phyloP scores from a whole-genome alignment of 2,797 vertebrate genomes.

The Chanos chanos region DNA sequence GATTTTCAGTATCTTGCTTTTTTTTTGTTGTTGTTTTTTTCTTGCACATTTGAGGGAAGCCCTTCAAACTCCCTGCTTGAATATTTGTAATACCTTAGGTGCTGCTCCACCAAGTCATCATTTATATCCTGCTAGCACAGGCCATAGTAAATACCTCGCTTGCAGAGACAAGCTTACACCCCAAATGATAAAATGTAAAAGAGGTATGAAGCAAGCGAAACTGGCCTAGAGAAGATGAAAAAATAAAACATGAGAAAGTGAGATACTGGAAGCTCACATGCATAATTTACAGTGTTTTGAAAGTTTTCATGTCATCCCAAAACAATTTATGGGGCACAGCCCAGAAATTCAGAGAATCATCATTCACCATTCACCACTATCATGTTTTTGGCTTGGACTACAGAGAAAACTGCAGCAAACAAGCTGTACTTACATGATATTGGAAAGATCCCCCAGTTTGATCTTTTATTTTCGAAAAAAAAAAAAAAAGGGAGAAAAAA shows the following conservation, averaged over 20 bases:
- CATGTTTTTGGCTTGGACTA: slow-evolving; percentile 16
- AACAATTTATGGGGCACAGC: slow-evolving; percentile 21
- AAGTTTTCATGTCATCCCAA: background rate
- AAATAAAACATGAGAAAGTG: background rate
- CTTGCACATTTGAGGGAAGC: slow-evolving; percentile 25
- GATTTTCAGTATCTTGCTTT: background rate
- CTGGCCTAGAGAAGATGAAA: background rate
- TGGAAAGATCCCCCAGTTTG: no score
- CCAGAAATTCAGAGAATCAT: background rate
- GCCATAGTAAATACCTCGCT: slow-evolving; percentile 37
- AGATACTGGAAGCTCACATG: background rate
- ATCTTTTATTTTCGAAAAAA: no score
- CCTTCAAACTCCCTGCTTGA: slow-evolving; percentile 5
- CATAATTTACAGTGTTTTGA: slow-evolving; percentile 7
- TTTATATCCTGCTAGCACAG: slow-evolving; percentile 23
- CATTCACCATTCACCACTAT: slow-evolving; percentile 7
- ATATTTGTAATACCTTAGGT: slow-evolving; percentile 40
- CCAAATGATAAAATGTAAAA: slow-evolving; percentile 13
- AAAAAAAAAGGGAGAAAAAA: no score
- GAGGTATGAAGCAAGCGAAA: background rate
- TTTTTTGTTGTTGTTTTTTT: background rate
- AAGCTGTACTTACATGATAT: slow-evolving; percentile 16
- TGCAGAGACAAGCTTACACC: slow-evolving; percentile 38
- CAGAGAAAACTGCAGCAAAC: slow-evolving; percentile 15
- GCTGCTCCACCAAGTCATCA: slow-evolving; percentile 26